A percentile compares a stretch with the other conserved stretches of the same genome.
Evolutionary conservation across 2,888 invertebrate genomes (phyloP).

Genomic region (Tortricodes alternella): DNA sequence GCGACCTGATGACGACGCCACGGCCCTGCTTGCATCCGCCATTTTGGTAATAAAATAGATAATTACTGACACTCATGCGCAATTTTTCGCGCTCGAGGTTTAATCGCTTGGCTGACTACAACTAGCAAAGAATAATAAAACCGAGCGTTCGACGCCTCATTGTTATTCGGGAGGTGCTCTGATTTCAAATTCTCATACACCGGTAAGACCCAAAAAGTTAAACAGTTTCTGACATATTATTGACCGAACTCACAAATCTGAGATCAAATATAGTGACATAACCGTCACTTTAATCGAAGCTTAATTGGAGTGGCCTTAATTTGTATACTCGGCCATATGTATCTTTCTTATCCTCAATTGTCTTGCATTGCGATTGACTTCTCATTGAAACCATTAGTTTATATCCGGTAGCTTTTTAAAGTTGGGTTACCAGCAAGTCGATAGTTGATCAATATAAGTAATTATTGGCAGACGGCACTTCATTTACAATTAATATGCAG

Average conservation of each 20-base stretch:
- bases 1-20: constrained; percentile 54
- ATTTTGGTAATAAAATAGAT: constrained; percentile 62
- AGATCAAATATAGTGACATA: no score
- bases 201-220: no score
- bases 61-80: constrained; percentile 37
- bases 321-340: no score
- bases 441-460: constrained; percentile 13
- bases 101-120: constrained; percentile 6
- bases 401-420: constrained; percentile 6
- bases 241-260: no score
- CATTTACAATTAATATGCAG: constrained; percentile 1
- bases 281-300: no score
- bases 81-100: constrained; percentile 28
- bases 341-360: neutral
- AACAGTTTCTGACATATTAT: no score
- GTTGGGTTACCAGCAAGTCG: constrained; percentile 1
- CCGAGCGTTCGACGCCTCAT: no score
- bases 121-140: no score
- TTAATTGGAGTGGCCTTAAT: no score
- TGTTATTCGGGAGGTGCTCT: no score
- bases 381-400: neutral
- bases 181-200: no score
- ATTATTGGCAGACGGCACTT: constrained; percentile 13
- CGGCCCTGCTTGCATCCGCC: constrained; percentile 56
- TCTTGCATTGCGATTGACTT: no score